Conservation (phyloP, 2,113 vertebrate species). For the Microtus oregoni region DNA sequence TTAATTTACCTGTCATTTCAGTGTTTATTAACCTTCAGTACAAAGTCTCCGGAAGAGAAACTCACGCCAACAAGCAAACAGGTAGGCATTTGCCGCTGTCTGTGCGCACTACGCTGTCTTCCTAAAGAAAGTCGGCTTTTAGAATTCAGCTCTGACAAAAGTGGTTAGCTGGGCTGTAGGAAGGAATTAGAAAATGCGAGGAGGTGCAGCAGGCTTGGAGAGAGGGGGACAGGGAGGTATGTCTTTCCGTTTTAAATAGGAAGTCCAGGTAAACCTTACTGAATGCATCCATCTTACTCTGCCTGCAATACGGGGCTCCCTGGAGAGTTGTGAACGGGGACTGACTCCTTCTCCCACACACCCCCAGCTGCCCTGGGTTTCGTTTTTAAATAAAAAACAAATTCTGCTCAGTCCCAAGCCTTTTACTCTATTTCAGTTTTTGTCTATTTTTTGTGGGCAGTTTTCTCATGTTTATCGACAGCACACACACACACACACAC, state of each 20-base stretch:
- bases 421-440: background rate
- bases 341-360: background rate
- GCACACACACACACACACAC: no score
- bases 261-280: background rate
- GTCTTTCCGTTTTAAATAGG: background rate
- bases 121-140: background rate
- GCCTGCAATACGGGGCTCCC: background rate
- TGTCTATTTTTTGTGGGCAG: background rate
- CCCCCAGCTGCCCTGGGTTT: background rate
- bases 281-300: background rate
- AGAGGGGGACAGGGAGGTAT: background rate
- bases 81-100: conserved; percentile 90
- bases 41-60: conserved; percentile 90
- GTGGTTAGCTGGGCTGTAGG: background rate
- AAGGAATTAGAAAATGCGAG: background rate
- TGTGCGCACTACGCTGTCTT: background rate
- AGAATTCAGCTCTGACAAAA: background rate
- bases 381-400: background rate
- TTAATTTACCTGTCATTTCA: conserved; percentile 80
- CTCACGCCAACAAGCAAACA: conserved; percentile 92
- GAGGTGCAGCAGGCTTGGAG: background rate
- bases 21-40: conserved; percentile 94
- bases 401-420: background rate
- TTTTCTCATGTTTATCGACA: background rate
- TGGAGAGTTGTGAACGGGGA: background rate